Percentiles rank a stretch among this genome's conserved stretches.
Evolutionary conservation across 2,113 vertebrate species (phyloP).

Genomic region (Myotis yumanensis): DNA sequence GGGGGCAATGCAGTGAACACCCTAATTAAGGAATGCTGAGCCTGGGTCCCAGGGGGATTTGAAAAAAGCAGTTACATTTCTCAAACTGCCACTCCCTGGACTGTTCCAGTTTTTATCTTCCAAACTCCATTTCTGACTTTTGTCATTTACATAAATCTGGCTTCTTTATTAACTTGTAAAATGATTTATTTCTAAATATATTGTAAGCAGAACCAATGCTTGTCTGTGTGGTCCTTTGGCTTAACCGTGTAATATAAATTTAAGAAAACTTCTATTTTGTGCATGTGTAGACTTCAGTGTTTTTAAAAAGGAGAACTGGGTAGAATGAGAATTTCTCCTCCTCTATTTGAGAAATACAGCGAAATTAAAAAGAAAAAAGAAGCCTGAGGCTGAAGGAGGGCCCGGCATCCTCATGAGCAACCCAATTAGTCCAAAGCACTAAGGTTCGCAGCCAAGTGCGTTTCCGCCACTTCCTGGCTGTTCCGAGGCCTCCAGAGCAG

Average conservation of each 20-base stretch:
- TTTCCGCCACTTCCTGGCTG: not conserved
- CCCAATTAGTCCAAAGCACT: too few relatives aligned
- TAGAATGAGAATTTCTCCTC: constrained; percentile 83
- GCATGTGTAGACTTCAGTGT: constrained; percentile 82
- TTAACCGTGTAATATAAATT: constrained; percentile 84
- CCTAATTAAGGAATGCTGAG: constrained; percentile 86
- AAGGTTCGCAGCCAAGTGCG: too few relatives aligned
- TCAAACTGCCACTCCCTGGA: constrained; percentile 88
- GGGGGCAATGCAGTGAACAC: constrained; percentile 81
- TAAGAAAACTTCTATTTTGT: constrained; percentile 84
- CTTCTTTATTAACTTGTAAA: constrained; percentile 87
- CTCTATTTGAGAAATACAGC: constrained; percentile 72
- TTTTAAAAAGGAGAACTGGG: constrained; percentile 77
- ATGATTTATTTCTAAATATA: constrained; percentile 82
- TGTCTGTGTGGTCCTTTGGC: constrained; percentile 82
- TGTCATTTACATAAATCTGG: constrained; percentile 75
- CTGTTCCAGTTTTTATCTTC: constrained; percentile 76
- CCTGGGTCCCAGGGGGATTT: constrained; percentile 88
- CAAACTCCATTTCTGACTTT: constrained; percentile 76
- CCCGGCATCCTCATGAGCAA: rapidly evolving
- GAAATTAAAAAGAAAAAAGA: not conserved
- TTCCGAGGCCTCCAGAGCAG: rapidly evolving
- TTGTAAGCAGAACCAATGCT: constrained; percentile 83
- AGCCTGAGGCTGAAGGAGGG: not conserved
- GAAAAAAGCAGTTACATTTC: constrained; percentile 85